Evolutionary conservation across 2,113 vertebrate genomes (phyloP).

Genomic region (Kryptolebias marmoratus): DNA sequence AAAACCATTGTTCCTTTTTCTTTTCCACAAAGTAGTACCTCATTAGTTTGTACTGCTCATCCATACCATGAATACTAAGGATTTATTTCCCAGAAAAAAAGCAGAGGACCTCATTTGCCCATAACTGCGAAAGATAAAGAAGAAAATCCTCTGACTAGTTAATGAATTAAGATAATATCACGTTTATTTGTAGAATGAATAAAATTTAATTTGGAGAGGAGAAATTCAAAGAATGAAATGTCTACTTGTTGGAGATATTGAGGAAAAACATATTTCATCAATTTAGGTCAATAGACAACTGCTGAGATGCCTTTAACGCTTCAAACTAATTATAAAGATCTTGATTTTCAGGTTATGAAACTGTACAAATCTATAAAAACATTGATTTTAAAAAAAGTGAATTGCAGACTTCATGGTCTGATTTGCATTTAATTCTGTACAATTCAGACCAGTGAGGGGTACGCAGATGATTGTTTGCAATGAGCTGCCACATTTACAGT

Average conservation of each 20-base stretch:
- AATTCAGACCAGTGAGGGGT: no score
- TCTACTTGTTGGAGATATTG: not conserved
- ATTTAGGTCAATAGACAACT: not conserved
- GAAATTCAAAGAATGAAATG: not conserved
- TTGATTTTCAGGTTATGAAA: no score
- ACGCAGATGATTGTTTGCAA: no score
- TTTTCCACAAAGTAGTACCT: constrained; percentile 54
- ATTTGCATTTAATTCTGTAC: no score
- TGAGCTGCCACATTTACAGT: no score
- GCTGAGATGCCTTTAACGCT: not conserved
- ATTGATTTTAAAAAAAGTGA: no score
- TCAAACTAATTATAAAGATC: no score
- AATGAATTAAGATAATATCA: constrained; percentile 70
- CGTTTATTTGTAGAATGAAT: constrained; percentile 15
- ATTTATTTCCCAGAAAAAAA: constrained; percentile 59
- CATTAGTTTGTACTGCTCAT: constrained; percentile 63
- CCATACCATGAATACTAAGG: constrained; percentile 61
- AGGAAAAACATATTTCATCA: no score
- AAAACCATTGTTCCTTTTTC: constrained; percentile 60
- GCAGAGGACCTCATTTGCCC: constrained; percentile 50
- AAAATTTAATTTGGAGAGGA: constrained; percentile 48
- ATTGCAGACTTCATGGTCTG: no score
- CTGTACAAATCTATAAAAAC: no score
- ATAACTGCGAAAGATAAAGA: constrained; percentile 51
- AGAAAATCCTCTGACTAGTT: constrained; percentile 54